Evolutionary conservation across 2,113 vertebrate genomes (phyloP).

Genomic region (Colius striatus): DNA sequence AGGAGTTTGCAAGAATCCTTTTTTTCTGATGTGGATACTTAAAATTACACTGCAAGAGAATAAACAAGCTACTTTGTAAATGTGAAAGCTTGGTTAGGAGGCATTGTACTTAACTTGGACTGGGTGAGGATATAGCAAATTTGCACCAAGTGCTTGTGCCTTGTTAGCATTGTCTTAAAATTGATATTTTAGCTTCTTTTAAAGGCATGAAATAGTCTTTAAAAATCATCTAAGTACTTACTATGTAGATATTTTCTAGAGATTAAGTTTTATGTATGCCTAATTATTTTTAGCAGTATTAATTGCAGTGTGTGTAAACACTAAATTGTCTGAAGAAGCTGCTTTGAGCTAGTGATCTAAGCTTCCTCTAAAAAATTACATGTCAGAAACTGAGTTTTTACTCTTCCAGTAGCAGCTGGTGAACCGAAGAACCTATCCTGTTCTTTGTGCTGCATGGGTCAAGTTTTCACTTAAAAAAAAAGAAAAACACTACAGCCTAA

Average conservation of each 20-base stretch:
- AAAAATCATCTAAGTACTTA: slow-evolving; percentile 37
- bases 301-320: slow-evolving; percentile 49
- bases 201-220: background rate
- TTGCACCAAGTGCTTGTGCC: slow-evolving; percentile 70
- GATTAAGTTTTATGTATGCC: slow-evolving; percentile 24
- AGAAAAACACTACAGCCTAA: slow-evolving; percentile 34
- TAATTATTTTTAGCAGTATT: slow-evolving; percentile 55
- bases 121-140: slow-evolving; percentile 26
- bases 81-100: background rate
- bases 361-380: slow-evolving; percentile 28
- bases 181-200: slow-evolving; percentile 29
- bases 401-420: slow-evolving; percentile 10
- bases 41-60: background rate
- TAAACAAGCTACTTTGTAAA: background rate
- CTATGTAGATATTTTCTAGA: slow-evolving; percentile 61
- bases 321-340: slow-evolving; percentile 48
- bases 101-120: slow-evolving; percentile 13
- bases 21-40: background rate
- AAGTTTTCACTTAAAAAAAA: slow-evolving; percentile 28
- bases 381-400: slow-evolving; percentile 23
- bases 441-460: slow-evolving; percentile 39
- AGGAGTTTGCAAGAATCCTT: background rate
- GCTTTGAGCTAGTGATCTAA: slow-evolving; percentile 24
- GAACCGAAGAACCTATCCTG: slow-evolving; percentile 12
- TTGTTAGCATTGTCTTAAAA: slow-evolving; percentile 63